A percentile compares a stretch with the other conserved stretches of the same genome.
Evolutionary conservation across 2,113 vertebrate genomes (phyloP).

Genomic region (Pachypanchax playfairii): DNA sequence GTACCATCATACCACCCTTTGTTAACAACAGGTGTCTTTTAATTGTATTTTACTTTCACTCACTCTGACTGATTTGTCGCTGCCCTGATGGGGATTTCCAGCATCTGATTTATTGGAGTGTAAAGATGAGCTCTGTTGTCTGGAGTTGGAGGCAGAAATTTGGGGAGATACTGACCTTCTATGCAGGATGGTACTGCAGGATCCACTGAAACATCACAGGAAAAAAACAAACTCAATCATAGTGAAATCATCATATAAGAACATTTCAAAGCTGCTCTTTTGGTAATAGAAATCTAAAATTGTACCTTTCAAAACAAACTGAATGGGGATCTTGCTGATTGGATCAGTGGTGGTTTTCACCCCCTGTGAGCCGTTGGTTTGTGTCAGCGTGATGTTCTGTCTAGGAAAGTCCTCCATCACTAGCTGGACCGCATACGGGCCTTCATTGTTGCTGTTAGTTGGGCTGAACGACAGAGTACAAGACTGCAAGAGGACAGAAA

Average conservation of each 20-base stretch:
- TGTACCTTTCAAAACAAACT: slow-evolving; percentile 46
- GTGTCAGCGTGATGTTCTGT: slow-evolving; percentile 20
- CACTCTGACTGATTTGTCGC: slow-evolving; percentile 7
- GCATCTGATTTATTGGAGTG: background rate
- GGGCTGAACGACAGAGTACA: slow-evolving; percentile 40
- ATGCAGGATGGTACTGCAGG: slow-evolving; percentile 4
- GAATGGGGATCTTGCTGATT: slow-evolving; percentile 49
- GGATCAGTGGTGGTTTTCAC: fast-evolving
- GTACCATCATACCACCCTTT: no score
- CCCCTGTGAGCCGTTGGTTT: fast-evolving
- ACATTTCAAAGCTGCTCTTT: no score
- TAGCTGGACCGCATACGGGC: slow-evolving; percentile 32
- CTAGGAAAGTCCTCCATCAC: slow-evolving; percentile 60
- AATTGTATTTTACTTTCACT: background rate
- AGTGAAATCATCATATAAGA: background rate
- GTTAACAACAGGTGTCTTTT: fast-evolving
- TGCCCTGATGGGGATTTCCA: slow-evolving; percentile 28
- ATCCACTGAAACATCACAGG: background rate
- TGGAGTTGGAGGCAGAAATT: slow-evolving; percentile 46
- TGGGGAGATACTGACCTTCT: slow-evolving; percentile 40
- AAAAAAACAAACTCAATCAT: background rate
- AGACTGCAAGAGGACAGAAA: slow-evolving; percentile 18
- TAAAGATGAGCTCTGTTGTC: slow-evolving; percentile 17
- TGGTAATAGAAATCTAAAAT: no score
- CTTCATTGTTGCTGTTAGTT: background rate